These are phyloP conservation scores for Trichacis sp. DNA, from an alignment of 2,888 invertebrate species.

Conservation along the genomic window DNA sequence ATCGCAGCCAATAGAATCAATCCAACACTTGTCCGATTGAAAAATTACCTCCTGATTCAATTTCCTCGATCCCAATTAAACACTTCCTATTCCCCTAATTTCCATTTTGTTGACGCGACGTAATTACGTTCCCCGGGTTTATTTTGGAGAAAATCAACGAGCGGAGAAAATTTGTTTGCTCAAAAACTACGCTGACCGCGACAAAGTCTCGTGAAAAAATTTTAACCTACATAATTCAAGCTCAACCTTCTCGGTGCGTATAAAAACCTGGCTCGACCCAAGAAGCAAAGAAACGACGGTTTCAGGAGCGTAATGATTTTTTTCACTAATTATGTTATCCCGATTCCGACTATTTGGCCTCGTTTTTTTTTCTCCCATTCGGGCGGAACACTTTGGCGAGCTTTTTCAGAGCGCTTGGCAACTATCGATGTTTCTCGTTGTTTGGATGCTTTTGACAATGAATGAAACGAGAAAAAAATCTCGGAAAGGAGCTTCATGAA, in stretches of 20 bases:
- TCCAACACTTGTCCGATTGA: too few relatives aligned
- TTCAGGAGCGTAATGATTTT: neutral
- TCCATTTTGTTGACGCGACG: too few relatives aligned
- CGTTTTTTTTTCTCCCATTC: neutral
- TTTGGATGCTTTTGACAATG: neutral
- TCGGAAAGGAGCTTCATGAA: neutral
- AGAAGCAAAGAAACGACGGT: neutral
- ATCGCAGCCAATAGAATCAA: too few relatives aligned
- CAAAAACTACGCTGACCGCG: neutral
- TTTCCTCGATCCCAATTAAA: too few relatives aligned
- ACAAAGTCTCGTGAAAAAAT: neutral
- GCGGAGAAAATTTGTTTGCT: neutral
- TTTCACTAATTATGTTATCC: neutral
- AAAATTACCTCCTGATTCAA: too few relatives aligned
- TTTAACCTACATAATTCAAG: neutral
- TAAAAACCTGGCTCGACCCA: neutral
- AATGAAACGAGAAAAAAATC: neutral
- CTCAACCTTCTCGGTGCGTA: neutral
- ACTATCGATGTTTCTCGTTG: neutral
- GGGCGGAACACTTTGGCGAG: neutral
- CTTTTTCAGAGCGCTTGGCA: neutral
- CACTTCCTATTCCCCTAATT: too few relatives aligned
- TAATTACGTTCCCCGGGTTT: too few relatives aligned
- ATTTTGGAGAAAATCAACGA: neutral
- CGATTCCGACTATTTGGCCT: neutral